phyloP scores from a whole-genome alignment of 2,113 vertebrate genomes.

The Gnathochromis pfefferi region DNA sequence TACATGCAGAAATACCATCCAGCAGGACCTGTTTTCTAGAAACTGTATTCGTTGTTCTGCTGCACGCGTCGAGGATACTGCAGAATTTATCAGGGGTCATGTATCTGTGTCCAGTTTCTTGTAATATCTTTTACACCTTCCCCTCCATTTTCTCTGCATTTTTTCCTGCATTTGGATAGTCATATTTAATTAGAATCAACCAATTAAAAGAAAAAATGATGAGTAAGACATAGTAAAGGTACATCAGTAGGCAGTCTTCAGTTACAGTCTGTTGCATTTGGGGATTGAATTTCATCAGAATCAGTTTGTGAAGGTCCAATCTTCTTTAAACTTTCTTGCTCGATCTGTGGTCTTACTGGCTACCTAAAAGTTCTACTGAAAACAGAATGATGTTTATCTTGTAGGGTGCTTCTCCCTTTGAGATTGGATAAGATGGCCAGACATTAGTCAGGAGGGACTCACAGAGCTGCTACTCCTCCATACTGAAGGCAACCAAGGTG shows the following conservation, averaged over 20 bases:
- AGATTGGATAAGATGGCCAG: not conserved
- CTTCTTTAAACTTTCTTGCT: not conserved
- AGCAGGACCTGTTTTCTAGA: not conserved
- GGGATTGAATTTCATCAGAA: not conserved
- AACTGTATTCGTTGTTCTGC: not conserved
- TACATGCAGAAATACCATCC: not conserved
- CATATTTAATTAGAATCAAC: not conserved
- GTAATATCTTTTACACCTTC: not conserved
- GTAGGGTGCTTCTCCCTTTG: not conserved
- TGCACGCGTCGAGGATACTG: fast-evolving
- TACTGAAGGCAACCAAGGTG: not conserved
- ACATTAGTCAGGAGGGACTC: not conserved
- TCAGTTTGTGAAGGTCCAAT: not conserved
- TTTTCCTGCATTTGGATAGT: not conserved
- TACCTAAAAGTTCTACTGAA: not conserved
- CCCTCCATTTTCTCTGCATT: not conserved
- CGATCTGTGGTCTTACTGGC: not conserved
- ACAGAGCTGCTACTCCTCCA: not conserved
- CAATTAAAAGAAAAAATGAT: not conserved
- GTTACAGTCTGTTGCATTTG: not conserved
- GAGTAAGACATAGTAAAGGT: not conserved
- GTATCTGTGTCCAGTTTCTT: not conserved
- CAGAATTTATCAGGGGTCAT: not conserved
- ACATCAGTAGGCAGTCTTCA: not conserved
- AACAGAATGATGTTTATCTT: not conserved